phyloP scores from a whole-genome alignment of 1,140 invertebrate species.

The Agrilus planipennis region DNA sequence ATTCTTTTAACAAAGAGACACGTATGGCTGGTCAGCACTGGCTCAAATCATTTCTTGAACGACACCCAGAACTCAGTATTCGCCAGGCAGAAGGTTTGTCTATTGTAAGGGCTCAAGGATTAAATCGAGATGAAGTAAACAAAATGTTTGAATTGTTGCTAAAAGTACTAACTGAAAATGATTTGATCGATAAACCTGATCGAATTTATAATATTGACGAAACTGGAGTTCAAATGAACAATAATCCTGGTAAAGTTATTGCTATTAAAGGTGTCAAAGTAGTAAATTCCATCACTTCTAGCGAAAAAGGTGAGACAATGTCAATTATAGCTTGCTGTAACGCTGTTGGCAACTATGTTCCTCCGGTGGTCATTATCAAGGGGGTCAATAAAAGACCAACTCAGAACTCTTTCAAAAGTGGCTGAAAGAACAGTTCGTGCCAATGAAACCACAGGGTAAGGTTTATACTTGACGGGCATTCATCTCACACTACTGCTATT shows the following conservation, averaged over 20 bases:
- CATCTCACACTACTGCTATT: not conserved
- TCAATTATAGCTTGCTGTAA: slow-evolving; percentile 24
- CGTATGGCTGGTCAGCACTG: slow-evolving; percentile 14
- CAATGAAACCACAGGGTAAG: not conserved
- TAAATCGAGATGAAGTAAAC: slow-evolving; percentile 1
- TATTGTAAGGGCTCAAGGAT: not conserved
- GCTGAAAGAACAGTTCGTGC: not conserved
- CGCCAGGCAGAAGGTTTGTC: slow-evolving; percentile 10
- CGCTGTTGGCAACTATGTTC: slow-evolving; percentile 22
- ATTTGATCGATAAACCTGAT: slow-evolving; percentile 15
- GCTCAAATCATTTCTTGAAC: slow-evolving; percentile 8
- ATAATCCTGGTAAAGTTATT: slow-evolving; percentile 9
- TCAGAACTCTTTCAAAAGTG: slow-evolving; percentile 9
- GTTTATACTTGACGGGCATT: slow-evolving; percentile 8
- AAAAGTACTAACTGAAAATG: not conserved
- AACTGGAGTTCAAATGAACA: slow-evolving; percentile 27
- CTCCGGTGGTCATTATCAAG: slow-evolving; percentile 25
- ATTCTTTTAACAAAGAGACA: slow-evolving; percentile 16
- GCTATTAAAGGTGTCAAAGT: not conserved
- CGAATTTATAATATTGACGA: slow-evolving; percentile 31
- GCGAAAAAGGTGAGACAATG: slow-evolving; percentile 31
- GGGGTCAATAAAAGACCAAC: slow-evolving; percentile 28
- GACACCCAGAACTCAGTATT: slow-evolving; percentile 16
- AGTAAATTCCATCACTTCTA: slow-evolving; percentile 1
- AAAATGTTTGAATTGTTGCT: slow-evolving; percentile 1